These are phyloP conservation scores for Apis florea DNA, from an alignment of 1,140 invertebrate species.

Conservation along the genomic window DNA sequence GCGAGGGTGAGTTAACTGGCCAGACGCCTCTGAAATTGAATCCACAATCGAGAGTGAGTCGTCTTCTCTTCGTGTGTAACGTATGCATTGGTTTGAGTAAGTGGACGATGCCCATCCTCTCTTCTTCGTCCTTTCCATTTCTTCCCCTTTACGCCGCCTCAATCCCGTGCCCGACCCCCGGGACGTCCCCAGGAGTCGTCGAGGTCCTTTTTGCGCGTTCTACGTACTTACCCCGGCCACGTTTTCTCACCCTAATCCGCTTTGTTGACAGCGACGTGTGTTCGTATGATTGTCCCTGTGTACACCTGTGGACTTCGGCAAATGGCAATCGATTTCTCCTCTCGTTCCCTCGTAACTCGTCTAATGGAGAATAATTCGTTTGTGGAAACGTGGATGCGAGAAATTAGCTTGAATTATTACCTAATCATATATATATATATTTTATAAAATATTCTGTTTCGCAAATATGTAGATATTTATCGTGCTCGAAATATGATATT, in stretches of 20 bases:
- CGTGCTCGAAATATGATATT: too few species aligned
- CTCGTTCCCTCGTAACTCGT: not conserved
- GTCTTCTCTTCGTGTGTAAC: conserved; percentile 62
- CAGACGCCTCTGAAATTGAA: conserved; percentile 75
- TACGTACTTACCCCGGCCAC: conserved; percentile 21
- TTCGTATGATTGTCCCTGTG: conserved; percentile 16
- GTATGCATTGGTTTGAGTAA: conserved; percentile 71
- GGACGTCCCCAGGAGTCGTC: conserved; percentile 8
- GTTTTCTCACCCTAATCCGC: conserved; percentile 43
- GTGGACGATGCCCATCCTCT: conserved; percentile 43
- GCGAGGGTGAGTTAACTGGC: conserved; percentile 57
- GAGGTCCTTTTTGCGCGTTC: conserved; percentile 24
- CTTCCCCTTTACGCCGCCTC: not conserved
- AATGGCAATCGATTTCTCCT: not conserved
- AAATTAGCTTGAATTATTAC: not conserved
- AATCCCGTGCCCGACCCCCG: not conserved
- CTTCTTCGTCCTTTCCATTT: conserved; percentile 23
- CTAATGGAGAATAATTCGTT: not conserved
- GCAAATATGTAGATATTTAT: too few species aligned
- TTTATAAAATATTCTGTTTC: too few species aligned
- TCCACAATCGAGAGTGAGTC: conserved; percentile 70
- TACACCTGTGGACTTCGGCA: not conserved
- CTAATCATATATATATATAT: not conserved
- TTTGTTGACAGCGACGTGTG: conserved; percentile 42
- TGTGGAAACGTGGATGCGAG: too few species aligned